Conservation (phyloP, 2,797 vertebrate species). For the Argentina silus region DNA sequence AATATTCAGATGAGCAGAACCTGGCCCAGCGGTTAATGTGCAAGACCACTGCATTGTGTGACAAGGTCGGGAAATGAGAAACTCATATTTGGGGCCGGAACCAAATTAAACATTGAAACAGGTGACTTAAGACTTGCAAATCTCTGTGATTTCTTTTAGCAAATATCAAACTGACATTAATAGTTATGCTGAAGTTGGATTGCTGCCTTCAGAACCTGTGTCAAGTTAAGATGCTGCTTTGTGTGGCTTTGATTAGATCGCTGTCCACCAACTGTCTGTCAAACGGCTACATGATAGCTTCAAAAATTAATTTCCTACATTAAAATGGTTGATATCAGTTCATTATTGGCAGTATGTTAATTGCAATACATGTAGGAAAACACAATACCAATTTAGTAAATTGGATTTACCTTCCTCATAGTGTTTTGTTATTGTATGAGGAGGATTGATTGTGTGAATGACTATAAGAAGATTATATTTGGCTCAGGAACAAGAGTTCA, state of each 20-base stretch:
- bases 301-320: neutral
- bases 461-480: constrained; percentile 9
- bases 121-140: constrained; percentile 7
- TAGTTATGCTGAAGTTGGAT: no score
- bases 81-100: constrained; percentile 19
- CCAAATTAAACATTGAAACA: constrained; percentile 24
- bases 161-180: neutral
- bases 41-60: neutral
- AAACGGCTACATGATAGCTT: neutral
- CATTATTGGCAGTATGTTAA: neutral
- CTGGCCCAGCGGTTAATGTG: neutral
- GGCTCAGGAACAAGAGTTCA: constrained; percentile 25
- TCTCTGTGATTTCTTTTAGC: neutral
- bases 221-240: no score
- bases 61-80: constrained; percentile 3
- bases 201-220: no score
- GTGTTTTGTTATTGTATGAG: neutral
- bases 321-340: neutral
- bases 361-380: neutral
- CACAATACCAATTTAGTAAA: neutral
- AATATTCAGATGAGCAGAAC: no score
- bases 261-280: neutral
- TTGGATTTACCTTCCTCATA: neutral
- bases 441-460: neutral
- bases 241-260: no score